Base-by-base conservation (phyloP, 2,888 invertebrate genomes). In the Hypsopygia costalis region DNA sequence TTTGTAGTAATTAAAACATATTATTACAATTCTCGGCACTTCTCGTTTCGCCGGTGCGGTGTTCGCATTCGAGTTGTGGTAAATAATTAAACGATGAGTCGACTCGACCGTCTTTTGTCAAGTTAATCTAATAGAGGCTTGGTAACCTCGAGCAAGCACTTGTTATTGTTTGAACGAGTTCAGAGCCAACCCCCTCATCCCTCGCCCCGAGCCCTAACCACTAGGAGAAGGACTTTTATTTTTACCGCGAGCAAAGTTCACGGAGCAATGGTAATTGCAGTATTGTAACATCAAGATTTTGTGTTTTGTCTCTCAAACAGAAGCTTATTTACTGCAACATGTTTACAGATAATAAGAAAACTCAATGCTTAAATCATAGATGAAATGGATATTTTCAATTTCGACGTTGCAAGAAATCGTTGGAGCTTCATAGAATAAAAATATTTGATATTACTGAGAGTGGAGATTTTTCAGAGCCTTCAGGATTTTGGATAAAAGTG, bases 101-200 rank as follows among this genome's bases (percentile, higher is more conserved):
- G 47, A 55, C 53, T 50, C 55, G 47, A 55, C 53, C 56, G 64
- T 62, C 74, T 73, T 72, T 79, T 73, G 73, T 78, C 62, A 68
- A 70, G 75, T 64, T 73, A 73, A 78, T 72, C 65, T 67, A 74
- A 79, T 74, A 72, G 68, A 60, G 57, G 55, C 57, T 54, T 54
- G 50, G 52, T 52, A 46, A 50, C 51, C 49, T 52, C 49, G 43
- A 52, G 47, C 51, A 45, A 55, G 51, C 55, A 52, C 58, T 65
- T 62, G 58, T 64, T 64, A 63, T 58, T 64, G 64, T 63, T 62
- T 57, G 53, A 58, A 60, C 51, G 45, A 49, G 46, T 44, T 46
- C 39, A 25, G n/a, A 25, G 25, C 32, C 31, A 31, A 11, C 7
- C 31, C 31, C 0, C 31, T 11, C 11, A n/a, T n/a, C 31, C 31